Conservation (phyloP, 2,888 invertebrate species). For the Magallana nippona region DNA sequence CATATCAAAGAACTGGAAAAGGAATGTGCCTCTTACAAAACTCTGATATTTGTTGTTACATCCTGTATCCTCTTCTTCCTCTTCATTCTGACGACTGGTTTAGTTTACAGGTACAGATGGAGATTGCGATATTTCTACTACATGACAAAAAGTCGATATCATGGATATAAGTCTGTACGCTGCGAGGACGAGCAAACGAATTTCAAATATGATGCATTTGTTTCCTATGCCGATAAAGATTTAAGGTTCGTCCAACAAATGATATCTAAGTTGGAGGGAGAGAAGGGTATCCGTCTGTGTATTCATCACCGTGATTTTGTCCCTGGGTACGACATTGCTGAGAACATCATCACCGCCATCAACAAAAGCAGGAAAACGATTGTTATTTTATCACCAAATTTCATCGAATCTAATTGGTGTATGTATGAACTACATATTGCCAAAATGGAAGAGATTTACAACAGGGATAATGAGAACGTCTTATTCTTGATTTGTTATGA, state of each 20-base stretch:
- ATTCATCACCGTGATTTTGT: constrained; percentile 47
- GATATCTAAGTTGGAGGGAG: constrained; percentile 48
- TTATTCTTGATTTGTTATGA: constrained; percentile 48
- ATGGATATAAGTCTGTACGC: constrained; percentile 3
- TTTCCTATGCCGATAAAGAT: constrained; percentile 59
- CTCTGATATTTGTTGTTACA: not conserved
- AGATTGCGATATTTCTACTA: constrained; percentile 44
- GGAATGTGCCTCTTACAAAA: constrained; percentile 34
- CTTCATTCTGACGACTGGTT: not conserved
- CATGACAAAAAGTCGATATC: constrained; percentile 41
- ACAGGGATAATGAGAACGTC: constrained; percentile 45
- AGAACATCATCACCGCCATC: constrained; percentile 44
- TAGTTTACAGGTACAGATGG: constrained; percentile 42
- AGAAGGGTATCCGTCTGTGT: constrained; percentile 36
- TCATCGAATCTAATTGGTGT: constrained; percentile 45
- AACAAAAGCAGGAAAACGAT: constrained; percentile 43
- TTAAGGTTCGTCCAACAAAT: constrained; percentile 42
- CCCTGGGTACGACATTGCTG: constrained; percentile 45
- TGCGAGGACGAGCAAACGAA: constrained; percentile 8
- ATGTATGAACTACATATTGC: constrained; percentile 49
- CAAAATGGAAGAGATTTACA: constrained; percentile 49
- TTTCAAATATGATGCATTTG: constrained; percentile 58
- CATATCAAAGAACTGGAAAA: constrained; percentile 35
- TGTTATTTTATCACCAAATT: constrained; percentile 35
- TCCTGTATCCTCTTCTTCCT: constrained; percentile 15